Conservation (phyloP, 1,140 invertebrate genomes). For the Lysiphlebus fabarum region DNA sequence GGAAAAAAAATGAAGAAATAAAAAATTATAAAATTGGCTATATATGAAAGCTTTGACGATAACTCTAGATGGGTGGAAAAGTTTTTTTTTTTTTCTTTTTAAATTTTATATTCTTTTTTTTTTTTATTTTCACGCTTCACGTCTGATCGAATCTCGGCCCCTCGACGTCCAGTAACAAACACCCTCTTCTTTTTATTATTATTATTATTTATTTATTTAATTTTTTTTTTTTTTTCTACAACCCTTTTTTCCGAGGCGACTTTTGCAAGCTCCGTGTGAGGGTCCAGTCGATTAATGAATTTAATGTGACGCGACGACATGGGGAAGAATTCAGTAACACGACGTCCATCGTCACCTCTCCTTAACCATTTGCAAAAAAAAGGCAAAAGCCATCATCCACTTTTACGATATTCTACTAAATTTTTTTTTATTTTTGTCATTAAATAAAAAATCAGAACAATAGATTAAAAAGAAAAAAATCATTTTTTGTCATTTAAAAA, state of each 20-base stretch:
- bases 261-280: conserved; percentile 11
- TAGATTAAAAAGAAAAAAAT: too few species aligned
- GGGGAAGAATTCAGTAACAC: conserved; percentile 20
- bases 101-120: too few species aligned
- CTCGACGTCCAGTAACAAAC: conserved; percentile 13
- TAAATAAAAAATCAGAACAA: too few species aligned
- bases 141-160: conserved; percentile 17
- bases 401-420: not conserved
- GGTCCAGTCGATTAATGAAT: conserved; percentile 26
- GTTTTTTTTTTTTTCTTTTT: not conserved
- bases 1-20: not conserved
- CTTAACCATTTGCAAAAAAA: conserved; percentile 11
- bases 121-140: conserved; percentile 4
- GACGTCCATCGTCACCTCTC: too few species aligned
- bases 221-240: conserved; percentile 10
- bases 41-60: not conserved
- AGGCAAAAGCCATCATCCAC: conserved; percentile 16
- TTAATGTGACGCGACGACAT: conserved; percentile 20
- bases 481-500: conserved; percentile 31
- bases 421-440: too few species aligned
- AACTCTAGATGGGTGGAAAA: conserved; percentile 6
- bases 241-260: conserved; percentile 5
- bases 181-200: not conserved
- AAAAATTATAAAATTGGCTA: conserved; percentile 4
- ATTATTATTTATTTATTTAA: too few species aligned